Conservation (phyloP, 2,113 vertebrate species). For the Monopterus albus region DNA sequence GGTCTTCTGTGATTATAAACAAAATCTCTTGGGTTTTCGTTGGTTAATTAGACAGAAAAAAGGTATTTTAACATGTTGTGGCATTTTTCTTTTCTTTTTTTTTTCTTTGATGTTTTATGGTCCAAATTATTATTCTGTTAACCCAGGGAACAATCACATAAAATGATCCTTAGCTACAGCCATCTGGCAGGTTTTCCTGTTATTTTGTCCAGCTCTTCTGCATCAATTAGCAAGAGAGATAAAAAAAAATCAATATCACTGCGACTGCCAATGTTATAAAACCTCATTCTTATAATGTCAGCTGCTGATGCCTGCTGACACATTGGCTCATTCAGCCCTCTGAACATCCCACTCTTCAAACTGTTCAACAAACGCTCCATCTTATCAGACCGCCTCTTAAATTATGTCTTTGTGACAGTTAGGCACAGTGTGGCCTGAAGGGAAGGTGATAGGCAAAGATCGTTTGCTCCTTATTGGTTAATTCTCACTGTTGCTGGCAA, state of each 20-base stretch:
- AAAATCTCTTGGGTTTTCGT: too few species aligned
- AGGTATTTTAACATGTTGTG: too few species aligned
- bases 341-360: slow-evolving; percentile 38
- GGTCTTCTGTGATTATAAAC: neutral
- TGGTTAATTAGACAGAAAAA: too few species aligned
- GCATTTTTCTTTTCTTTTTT: too few species aligned
- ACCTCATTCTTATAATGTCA: neutral
- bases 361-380: slow-evolving; percentile 42
- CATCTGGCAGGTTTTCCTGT: neutral
- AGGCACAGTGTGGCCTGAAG: slow-evolving; percentile 28
- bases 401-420: slow-evolving; percentile 43
- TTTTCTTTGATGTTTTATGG: neutral
- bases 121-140: neutral
- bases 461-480: slow-evolving; percentile 50
- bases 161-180: too few species aligned
- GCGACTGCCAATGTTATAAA: neutral
- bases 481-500: slow-evolving; percentile 50
- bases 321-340: slow-evolving; percentile 3
- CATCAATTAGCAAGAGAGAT: neutral
- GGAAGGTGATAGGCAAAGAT: slow-evolving; percentile 19
- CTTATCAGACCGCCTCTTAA: slow-evolving; percentile 26
- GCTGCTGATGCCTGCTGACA: slow-evolving; percentile 18
- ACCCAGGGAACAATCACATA: neutral
- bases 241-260: neutral
- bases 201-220: neutral